Conservation (phyloP, 2,797 vertebrate genomes). For the Lophura swinhoii region DNA sequence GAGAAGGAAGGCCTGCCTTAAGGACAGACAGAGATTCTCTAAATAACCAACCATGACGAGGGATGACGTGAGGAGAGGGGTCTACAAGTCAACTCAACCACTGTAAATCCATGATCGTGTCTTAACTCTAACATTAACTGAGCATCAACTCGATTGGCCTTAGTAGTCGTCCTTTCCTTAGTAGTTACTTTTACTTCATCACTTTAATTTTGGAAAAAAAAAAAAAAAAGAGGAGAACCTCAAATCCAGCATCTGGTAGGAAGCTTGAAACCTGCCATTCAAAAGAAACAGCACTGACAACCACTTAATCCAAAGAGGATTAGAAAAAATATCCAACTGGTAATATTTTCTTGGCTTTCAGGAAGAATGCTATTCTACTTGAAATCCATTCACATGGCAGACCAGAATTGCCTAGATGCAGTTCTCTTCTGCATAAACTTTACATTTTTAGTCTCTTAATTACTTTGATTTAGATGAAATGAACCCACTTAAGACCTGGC, state of each 20-base stretch:
- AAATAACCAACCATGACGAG: not conserved
- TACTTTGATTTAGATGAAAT: constrained; percentile 68
- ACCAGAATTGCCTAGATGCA: constrained; percentile 10
- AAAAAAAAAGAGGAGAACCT: not conserved
- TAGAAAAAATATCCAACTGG: not conserved
- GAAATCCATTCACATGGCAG: constrained; percentile 14
- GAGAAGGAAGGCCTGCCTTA: not conserved
- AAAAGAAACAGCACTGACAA: not conserved
- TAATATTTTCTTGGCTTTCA: constrained; percentile 21
- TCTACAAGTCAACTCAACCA: not conserved
- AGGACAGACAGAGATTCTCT: not conserved
- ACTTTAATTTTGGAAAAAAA: not conserved
- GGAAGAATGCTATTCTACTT: not conserved
- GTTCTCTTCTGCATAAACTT: constrained; percentile 36
- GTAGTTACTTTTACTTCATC: not conserved
- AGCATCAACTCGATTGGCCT: not conserved
- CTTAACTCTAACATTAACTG: not conserved
- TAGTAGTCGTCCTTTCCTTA: not conserved
- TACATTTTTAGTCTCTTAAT: constrained; percentile 66
- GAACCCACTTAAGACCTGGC: constrained; percentile 53
- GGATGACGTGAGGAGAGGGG: not conserved
- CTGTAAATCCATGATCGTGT: not conserved
- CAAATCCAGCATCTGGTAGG: not conserved
- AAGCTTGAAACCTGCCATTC: constrained; percentile 11
- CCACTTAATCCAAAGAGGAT: not conserved